Base-by-base conservation (phyloP, 2,888 invertebrate genomes). In the Cryptophagus acutangulus region DNA sequence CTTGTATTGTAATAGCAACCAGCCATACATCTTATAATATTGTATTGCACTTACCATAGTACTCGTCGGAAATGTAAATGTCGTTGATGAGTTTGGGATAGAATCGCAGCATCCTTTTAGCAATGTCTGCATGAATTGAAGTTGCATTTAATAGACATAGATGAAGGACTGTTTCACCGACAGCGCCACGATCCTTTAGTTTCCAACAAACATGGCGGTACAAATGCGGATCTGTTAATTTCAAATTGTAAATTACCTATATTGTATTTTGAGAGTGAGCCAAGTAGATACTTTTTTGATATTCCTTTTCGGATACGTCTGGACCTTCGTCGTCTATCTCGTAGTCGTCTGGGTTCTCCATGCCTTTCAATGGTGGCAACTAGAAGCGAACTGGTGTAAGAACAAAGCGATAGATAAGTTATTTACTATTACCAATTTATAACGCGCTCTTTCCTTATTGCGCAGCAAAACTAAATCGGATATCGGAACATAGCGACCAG, bases 11-110 rank as follows among this genome's bases (percentile, higher is more conserved):
- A n/a, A n/a, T n/a, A n/a, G n/a, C n/a, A n/a, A n/a, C n/a, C n/a
- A n/a, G n/a, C n/a, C n/a, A n/a, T n/a, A n/a, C n/a, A n/a, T n/a
- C n/a, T n/a, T n/a, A n/a, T n/a, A n/a, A n/a, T n/a, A 5, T 15
- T 8, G 33, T 33, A 16, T 16, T n/a, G n/a, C n/a, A n/a, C 20
- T 61, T 72, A 90, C 92, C 97, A 63, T 94, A 99, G 67, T 96
- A 97, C 69, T 97, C 97, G 61, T 97, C 97, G 34, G 86, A 84
- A 72, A 92, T 84, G 69, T 96, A 97, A 54, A 94, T 87, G 63
- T 99, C 97, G 63, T 31, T 88, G 59, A 97, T 91, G 13, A 99
- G 78, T 64, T 91, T 92, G 0, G 99, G 99, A 71, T 91, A 99
- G 65, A 90, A 87, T 35, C 87, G 77, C 4, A 97, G 71, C 16